These are phyloP conservation scores for Pangasius larnaudii DNA, from an alignment of 2,797 vertebrate genomes.

Conservation along the genomic window DNA sequence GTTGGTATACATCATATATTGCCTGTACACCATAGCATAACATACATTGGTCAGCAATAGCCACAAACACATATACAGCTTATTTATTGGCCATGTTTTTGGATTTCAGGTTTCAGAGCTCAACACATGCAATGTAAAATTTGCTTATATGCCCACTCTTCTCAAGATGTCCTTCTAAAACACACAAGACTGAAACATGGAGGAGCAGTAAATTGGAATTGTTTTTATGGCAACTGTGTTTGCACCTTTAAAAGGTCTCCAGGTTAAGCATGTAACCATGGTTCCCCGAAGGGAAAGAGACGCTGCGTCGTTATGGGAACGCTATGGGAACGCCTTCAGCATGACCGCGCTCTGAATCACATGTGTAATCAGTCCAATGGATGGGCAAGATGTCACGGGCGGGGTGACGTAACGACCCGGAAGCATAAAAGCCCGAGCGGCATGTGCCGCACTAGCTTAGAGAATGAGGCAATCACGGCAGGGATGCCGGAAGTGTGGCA, in stretches of 20 bases:
- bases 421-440: no score
- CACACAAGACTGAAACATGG: conserved; percentile 40
- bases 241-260: conserved; percentile 42
- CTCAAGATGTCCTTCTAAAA: conserved; percentile 40
- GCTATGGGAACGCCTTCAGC: no score
- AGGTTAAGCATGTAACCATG: no score
- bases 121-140: conserved; percentile 39
- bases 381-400: no score
- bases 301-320: no score
- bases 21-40: conserved; percentile 14
- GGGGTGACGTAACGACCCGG: no score
- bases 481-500: no score
- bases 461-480: no score
- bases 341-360: no score
- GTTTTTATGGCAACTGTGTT: conserved; percentile 42
- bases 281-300: no score
- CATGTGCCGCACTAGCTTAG: no score
- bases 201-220: conserved; percentile 35
- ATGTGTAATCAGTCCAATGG: no score
- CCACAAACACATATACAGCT: conserved; percentile 8
- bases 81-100: conserved; percentile 15
- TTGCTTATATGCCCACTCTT: conserved; percentile 40
- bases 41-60: conserved; percentile 14
- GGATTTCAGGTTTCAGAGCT: conserved; percentile 33
- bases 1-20: conserved; percentile 8